A percentile compares a stretch with the other conserved stretches of the same genome.
phyloP scores from a whole-genome alignment of 2,113 vertebrate genomes.

The Corythoichthys haematopterus region DNA sequence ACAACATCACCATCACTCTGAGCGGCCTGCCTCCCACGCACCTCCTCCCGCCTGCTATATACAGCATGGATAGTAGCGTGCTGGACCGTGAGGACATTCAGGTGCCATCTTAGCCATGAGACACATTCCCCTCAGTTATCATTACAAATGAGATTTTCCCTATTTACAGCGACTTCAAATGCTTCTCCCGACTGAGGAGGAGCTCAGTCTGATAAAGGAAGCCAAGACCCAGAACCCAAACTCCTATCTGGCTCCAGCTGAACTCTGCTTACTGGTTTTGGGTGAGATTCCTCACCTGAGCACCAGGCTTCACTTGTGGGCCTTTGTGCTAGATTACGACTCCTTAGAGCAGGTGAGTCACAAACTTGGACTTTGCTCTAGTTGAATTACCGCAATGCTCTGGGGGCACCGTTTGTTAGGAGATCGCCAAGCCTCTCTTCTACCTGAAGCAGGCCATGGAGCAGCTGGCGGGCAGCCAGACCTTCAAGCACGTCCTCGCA shows the following conservation, averaged over 20 bases:
- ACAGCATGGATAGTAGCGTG: conserved; percentile 74
- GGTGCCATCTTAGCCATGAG: conserved; percentile 37
- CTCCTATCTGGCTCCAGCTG: conserved; percentile 60
- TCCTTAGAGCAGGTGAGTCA: conserved; percentile 66
- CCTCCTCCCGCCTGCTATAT: conserved; percentile 70
- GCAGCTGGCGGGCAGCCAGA: conserved; percentile 69
- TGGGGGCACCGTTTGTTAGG: conserved; percentile 43
- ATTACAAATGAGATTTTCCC: background rate
- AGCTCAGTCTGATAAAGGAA: conserved; percentile 64
- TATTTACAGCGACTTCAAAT: conserved; percentile 59
- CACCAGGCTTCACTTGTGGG: conserved; percentile 71
- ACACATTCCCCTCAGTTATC: background rate
- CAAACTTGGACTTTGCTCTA: background rate
- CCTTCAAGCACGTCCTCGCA: conserved; percentile 71
- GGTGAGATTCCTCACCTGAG: conserved; percentile 62
- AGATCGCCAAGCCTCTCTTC: conserved; percentile 76
- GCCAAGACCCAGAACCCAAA: conserved; percentile 53
- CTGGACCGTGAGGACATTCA: conserved; percentile 74
- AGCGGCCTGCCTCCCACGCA: conserved; percentile 69
- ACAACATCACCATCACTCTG: conserved; percentile 75
- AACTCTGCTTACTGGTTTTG: conserved; percentile 69
- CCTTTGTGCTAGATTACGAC: conserved; percentile 75
- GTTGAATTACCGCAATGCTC: background rate
- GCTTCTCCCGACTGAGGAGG: conserved; percentile 71
- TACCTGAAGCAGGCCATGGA: conserved; percentile 76